Conservation (phyloP, 2,113 vertebrate species). For the Microcebus griseorufus region DNA sequence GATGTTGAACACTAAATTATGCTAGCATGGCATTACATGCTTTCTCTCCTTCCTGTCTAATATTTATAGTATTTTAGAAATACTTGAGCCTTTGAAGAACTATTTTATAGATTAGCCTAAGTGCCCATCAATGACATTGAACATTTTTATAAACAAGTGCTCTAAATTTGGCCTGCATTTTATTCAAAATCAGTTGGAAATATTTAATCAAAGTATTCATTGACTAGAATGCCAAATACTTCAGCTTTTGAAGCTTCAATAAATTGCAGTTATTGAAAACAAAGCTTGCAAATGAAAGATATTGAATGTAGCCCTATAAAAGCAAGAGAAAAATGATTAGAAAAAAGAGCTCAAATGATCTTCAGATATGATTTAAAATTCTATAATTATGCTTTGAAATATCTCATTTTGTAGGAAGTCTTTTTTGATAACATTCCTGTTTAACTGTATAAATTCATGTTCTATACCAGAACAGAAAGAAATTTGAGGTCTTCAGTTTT, state of each 20-base stretch:
- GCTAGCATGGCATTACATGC: too few species aligned
- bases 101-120: neutral
- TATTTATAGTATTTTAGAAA: neutral
- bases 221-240: neutral
- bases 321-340: neutral
- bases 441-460: neutral
- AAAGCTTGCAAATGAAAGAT: neutral
- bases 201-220: neutral
- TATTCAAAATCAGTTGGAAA: constrained; percentile 24
- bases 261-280: neutral
- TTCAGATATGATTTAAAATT: neutral
- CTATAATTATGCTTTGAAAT: neutral
- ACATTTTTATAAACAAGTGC: neutral
- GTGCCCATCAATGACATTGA: neutral
- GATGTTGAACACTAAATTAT: neutral
- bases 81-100: neutral
- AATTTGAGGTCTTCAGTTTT: neutral
- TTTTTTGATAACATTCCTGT: neutral
- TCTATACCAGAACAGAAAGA: neutral
- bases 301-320: neutral
- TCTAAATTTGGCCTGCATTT: constrained; percentile 6
- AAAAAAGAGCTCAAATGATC: neutral
- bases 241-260: neutral
- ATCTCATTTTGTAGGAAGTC: neutral
- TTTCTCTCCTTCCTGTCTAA: neutral